Evolutionary conservation across 2,113 vertebrate genomes (phyloP).

Genomic region (Odocoileus hemionus): DNA sequence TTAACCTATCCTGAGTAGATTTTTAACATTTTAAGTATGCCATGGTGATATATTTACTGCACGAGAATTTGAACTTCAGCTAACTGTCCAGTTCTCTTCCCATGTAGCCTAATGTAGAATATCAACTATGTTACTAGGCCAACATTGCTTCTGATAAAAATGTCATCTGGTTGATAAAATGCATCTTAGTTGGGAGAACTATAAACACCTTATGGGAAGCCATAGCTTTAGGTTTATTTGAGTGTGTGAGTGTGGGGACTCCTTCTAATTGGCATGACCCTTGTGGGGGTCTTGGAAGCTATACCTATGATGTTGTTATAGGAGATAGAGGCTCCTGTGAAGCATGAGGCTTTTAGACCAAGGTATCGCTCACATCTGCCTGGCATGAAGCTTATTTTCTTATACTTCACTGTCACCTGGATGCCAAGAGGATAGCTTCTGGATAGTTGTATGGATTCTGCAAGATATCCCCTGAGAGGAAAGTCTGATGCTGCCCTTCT

Average conservation of each 20-base stretch:
- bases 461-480: neutral
- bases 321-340: neutral
- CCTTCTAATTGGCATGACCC: neutral
- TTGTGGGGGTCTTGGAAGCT: neutral
- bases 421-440: neutral
- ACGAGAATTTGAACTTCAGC: neutral
- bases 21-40: neutral
- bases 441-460: neutral
- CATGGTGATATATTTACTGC: neutral
- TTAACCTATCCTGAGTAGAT: conserved; percentile 15
- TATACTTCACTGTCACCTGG: neutral
- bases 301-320: neutral
- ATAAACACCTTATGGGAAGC: neutral
- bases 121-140: neutral
- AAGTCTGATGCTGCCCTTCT: neutral
- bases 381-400: neutral
- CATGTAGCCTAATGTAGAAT: neutral
- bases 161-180: neutral
- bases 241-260: neutral
- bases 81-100: neutral
- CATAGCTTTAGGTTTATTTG: neutral
- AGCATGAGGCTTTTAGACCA: neutral
- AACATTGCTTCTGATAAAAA: neutral
- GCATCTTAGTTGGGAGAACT: neutral
- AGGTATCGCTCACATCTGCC: neutral